These are phyloP conservation scores for Philonicus albiceps DNA, from an alignment of 2,888 invertebrate genomes.

Conservation along the genomic window DNA sequence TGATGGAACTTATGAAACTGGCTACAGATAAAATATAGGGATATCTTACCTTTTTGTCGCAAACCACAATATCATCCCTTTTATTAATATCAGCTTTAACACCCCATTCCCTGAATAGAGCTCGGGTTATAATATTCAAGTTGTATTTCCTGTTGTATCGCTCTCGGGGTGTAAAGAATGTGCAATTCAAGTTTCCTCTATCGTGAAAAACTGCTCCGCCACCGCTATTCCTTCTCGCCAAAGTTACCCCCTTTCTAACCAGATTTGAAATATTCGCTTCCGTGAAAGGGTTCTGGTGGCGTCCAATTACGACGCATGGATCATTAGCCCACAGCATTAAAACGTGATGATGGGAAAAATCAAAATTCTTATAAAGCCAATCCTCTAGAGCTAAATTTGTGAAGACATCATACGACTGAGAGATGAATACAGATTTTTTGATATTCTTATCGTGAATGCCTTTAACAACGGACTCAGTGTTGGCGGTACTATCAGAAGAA, in stretches of 20 bases:
- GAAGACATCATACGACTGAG: conserved; percentile 88
- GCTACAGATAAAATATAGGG: neutral
- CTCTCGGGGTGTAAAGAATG: conserved; percentile 86
- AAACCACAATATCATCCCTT: conserved; percentile 86
- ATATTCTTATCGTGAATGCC: conserved; percentile 66
- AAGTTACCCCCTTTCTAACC: conserved; percentile 71
- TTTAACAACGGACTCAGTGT: conserved; percentile 51
- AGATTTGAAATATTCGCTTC: conserved; percentile 83
- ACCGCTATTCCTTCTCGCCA: conserved; percentile 93
- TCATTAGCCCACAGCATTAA: conserved; percentile 92
- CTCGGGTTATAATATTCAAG: conserved; percentile 83
- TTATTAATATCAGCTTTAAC: conserved; percentile 78
- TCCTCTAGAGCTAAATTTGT: conserved; percentile 95
- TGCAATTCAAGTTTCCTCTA: conserved; percentile 88
- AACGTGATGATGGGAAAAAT: conserved; percentile 83
- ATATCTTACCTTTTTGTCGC: conserved; percentile 68
- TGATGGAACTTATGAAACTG: neutral
- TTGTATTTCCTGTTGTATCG: conserved; percentile 88
- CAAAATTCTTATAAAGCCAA: conserved; percentile 90
- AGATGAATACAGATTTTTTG: conserved; percentile 88
- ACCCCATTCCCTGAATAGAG: conserved; percentile 83
- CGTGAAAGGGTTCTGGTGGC: conserved; percentile 96
- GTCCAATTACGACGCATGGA: conserved; percentile 94
- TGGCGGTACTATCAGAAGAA: conserved; percentile 58
- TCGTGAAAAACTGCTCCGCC: conserved; percentile 98